Base-by-base conservation (phyloP, 53 echinoderm and acorn worm species). In the Hippasteria phrygiana region DNA sequence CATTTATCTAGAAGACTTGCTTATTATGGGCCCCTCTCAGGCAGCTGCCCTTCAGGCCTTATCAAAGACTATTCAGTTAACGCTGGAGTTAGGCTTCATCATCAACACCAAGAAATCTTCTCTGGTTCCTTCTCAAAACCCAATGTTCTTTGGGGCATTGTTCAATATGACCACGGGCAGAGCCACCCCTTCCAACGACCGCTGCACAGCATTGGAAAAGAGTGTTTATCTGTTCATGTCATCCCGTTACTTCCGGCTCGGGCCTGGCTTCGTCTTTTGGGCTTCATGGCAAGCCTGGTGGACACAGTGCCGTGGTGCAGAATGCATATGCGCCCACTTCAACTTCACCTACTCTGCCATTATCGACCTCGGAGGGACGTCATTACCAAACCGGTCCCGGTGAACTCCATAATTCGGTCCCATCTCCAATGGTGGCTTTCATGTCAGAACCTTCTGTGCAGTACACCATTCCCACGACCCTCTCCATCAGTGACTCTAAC, bases 221-320 rank as follows among this genome's bases (percentile, higher is more conserved):
- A 46, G 74, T 74, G 16, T 74, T 74, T 2, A 28, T 31, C 46
- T 45, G 28, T 74, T 76, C 13, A 6, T 74, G 45, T 2, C 24
- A 1, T 9, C 29, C 3, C 45, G 28, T 11, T 28, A 3, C 75
- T 75, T 28, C 75, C 73, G 27, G 90, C 90, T 2, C 29, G 43
- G 0, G 33, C 39, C 10, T 80, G 85, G 75, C 65, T 75, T 14
- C 62, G 62, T 12, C 73, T 85, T 17, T 27, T 90, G 16, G 91
- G 91, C 1, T 64, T 75, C 17, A 64, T 90, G 84, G 84, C 85
- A 13, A 90, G 91, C 40, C 36, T 65, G 9, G 67, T 90, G 8
- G n/a, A n/a, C n/a, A n/a, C n/a, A n/a, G n/a, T n/a, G 91, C 91
- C 65, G 5, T 84, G 27, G 28, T 90, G 84, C 69, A 20, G 91